These are phyloP conservation scores for Nephila pilipes DNA, from an alignment of 1,140 invertebrate genomes.

Conservation along the genomic window DNA sequence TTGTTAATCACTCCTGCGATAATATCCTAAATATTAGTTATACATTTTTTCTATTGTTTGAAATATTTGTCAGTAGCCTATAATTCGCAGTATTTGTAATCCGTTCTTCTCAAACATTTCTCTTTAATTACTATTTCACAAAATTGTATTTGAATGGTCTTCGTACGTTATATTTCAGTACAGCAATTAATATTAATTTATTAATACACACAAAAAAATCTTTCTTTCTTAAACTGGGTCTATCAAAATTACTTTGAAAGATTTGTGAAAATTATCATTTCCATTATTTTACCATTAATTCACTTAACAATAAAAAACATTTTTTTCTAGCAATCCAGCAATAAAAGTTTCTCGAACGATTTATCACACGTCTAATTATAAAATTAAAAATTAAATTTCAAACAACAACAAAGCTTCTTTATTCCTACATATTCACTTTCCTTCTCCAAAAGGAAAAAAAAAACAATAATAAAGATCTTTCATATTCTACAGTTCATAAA, in stretches of 20 bases:
- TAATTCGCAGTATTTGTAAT: too few relatives aligned
- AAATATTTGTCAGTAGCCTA: too few relatives aligned
- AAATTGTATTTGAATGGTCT: too few relatives aligned
- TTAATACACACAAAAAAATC: neutral
- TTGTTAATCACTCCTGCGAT: too few relatives aligned
- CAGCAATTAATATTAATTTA: neutral
- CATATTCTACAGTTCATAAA: conserved; percentile 7
- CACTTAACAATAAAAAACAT: conserved; percentile 11
- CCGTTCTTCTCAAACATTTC: too few relatives aligned
- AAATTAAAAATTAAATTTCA: conserved; percentile 20
- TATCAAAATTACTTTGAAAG: neutral
- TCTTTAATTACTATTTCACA: too few relatives aligned
- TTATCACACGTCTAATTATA: neutral
- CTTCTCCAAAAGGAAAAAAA: neutral
- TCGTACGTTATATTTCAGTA: too few relatives aligned
- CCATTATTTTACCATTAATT: conserved; percentile 19
- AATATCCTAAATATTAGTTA: too few relatives aligned
- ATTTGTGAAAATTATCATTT: neutral
- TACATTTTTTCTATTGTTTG: too few relatives aligned
- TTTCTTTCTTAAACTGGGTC: neutral
- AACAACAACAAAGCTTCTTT: neutral
- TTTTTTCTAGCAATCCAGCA: neutral
- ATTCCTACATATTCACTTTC: neutral
- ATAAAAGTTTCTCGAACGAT: neutral
- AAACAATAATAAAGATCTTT: conserved; percentile 18